A percentile compares a stretch with the other conserved stretches of the same genome.
These are phyloP conservation scores for Linurgus olivaceus DNA, from an alignment of 2,797 vertebrate species.

Conservation along the genomic window DNA sequence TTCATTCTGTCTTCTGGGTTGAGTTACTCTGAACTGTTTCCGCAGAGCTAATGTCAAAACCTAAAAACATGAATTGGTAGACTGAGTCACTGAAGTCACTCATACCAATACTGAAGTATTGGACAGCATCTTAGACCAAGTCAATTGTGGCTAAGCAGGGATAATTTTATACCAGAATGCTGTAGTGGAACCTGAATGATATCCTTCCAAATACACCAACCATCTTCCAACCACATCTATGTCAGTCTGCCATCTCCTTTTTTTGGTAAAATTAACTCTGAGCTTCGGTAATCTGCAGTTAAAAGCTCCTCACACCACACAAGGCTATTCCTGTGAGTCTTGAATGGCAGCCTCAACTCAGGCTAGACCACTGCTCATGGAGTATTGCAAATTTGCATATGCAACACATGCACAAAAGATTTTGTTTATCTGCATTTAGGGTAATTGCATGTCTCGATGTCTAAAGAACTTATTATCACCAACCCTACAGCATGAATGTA, in stretches of 20 bases:
- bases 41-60: not conserved
- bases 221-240: not conserved
- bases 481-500: not conserved
- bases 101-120: not conserved
- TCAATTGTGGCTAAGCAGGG: not conserved
- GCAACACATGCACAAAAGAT: not conserved
- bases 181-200: not conserved
- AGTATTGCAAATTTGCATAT: not conserved
- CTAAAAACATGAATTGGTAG: not conserved
- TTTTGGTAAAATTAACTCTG: not conserved
- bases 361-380: rapidly evolving
- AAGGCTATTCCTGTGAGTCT: rapidly evolving
- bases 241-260: not conserved
- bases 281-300: not conserved
- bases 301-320: not conserved
- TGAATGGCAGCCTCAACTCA: not conserved
- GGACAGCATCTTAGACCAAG: not conserved
- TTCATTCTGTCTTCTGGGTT: not conserved
- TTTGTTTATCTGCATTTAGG: not conserved
- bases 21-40: not conserved
- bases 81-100: not conserved
- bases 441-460: not conserved
- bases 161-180: not conserved
- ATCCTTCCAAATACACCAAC: not conserved
- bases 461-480: not conserved